Conservation (phyloP, 2,888 invertebrate genomes). For the Conistra vaccinii region DNA sequence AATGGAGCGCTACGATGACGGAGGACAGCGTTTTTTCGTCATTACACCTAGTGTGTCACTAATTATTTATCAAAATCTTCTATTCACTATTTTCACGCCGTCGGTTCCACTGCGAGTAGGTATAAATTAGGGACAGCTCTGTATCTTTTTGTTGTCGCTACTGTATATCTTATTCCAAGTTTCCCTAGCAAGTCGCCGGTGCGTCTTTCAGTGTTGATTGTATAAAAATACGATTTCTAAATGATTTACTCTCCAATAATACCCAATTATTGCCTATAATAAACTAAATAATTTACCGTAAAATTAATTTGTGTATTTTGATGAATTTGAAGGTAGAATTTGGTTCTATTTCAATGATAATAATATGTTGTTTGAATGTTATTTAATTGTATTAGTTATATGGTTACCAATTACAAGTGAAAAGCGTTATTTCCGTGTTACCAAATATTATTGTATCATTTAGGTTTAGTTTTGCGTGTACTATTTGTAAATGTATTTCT, state of each 20-base stretch:
- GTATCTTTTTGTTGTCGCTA: conserved; percentile 20
- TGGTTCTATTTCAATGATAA: conserved; percentile 28
- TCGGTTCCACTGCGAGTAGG: neutral
- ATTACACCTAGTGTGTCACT: neutral
- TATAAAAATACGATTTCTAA: neutral
- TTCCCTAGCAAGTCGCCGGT: neutral
- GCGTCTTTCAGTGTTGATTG: conserved; percentile 7
- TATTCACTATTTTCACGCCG: neutral
- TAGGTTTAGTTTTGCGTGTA: conserved; percentile 48
- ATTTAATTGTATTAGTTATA: conserved; percentile 53
- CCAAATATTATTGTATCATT: conserved; percentile 69
- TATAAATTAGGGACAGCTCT: neutral
- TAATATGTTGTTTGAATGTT: conserved; percentile 44
- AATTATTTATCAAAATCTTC: neutral
- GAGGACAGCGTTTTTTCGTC: neutral
- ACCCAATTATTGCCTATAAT: conserved; percentile 5
- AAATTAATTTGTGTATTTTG: conserved; percentile 26
- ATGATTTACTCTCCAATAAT: neutral
- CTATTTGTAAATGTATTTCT: conserved; percentile 37
- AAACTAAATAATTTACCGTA: neutral
- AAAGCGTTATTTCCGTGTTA: conserved; percentile 61
- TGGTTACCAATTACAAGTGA: conserved; percentile 64
- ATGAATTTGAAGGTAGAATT: conserved; percentile 7
- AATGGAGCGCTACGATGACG: neutral
- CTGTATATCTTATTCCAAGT: neutral